These are phyloP conservation scores for Drosophila melanica DNA, from an alignment of 1,140 invertebrate genomes.

Conservation along the genomic window DNA sequence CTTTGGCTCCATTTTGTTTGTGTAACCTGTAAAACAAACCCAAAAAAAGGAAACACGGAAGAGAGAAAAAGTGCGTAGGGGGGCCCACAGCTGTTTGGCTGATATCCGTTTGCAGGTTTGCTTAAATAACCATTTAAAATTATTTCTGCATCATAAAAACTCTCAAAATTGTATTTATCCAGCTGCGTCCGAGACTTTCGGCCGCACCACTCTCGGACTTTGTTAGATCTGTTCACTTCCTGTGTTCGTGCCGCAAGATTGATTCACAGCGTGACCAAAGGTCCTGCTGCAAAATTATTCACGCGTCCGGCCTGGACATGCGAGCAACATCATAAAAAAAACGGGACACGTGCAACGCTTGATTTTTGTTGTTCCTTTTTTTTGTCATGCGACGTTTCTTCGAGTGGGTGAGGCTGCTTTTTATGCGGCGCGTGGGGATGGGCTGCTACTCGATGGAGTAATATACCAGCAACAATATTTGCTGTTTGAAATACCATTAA, in stretches of 20 bases:
- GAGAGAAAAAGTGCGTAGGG: neutral
- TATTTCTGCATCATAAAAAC: conserved; percentile 58
- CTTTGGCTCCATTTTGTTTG: conserved; percentile 72
- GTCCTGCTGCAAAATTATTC: conserved; percentile 76
- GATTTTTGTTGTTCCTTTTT: conserved; percentile 28
- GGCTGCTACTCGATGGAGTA: conserved; percentile 2
- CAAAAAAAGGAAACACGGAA: neutral
- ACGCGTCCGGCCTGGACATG: conserved; percentile 73
- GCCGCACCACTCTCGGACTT: conserved; percentile 7
- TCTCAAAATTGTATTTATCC: conserved; percentile 53
- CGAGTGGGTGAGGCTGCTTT: conserved; percentile 16
- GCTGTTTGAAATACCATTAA: neutral
- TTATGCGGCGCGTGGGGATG: neutral
- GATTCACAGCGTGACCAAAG: conserved; percentile 83
- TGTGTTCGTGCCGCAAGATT: conserved; percentile 70
- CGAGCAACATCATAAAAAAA: conserved; percentile 50
- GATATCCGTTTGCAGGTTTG: conserved; percentile 51
- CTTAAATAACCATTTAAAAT: conserved; percentile 46
- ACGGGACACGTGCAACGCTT: conserved; percentile 48
- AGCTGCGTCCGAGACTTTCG: conserved; percentile 1
- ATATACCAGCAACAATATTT: conserved; percentile 18
- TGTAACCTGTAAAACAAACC: conserved; percentile 31
- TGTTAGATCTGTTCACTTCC: conserved; percentile 62
- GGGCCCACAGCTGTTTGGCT: conserved; percentile 19
- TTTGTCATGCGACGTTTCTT: conserved; percentile 23